Evolutionary conservation across 2,113 vertebrate genomes (phyloP).

Genomic region (Carassius gibelio): DNA sequence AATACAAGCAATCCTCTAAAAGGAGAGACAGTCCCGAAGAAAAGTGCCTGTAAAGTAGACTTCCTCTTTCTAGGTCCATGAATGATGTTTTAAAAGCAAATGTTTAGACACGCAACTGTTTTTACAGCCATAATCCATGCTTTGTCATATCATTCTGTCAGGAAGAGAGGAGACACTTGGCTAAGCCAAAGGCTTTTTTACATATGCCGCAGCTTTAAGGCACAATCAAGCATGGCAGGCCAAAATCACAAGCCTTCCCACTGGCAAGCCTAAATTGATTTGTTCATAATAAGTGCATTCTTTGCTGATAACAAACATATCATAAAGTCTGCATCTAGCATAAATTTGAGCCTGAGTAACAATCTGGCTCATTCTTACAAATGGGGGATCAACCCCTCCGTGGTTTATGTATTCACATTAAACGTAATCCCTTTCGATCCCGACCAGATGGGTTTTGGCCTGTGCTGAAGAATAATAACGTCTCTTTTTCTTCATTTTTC

Average conservation of each 20-base stretch:
- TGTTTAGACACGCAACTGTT: constrained; percentile 64
- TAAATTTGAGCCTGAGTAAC: constrained; percentile 43
- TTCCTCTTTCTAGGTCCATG: constrained; percentile 52
- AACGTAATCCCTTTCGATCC: constrained; percentile 55
- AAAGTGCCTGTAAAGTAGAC: constrained; percentile 53
- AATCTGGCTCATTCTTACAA: constrained; percentile 51
- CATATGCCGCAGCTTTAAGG: constrained; percentile 21
- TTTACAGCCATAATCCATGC: constrained; percentile 56
- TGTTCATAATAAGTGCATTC: constrained; percentile 42
- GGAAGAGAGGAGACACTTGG: constrained; percentile 45
- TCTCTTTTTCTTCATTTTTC: constrained; percentile 48
- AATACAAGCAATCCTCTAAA: constrained; percentile 31
- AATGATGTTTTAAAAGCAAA: constrained; percentile 66
- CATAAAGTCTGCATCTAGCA: constrained; percentile 18
- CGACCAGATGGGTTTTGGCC: constrained; percentile 53
- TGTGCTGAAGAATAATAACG: constrained; percentile 44
- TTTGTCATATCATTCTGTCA: constrained; percentile 53
- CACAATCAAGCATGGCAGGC: background rate
- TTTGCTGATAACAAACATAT: constrained; percentile 51
- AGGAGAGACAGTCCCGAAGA: constrained; percentile 1
- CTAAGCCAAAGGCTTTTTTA: constrained; percentile 41
- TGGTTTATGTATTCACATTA: constrained; percentile 59
- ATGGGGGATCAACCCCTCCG: constrained; percentile 44
- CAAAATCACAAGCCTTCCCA: constrained; percentile 10
- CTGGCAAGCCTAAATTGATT: constrained; percentile 44